A percentile compares a stretch with the other conserved stretches of the same genome.
Conservation (phyloP, 2,113 vertebrate species). For the Protobothrops flavoviridis region DNA sequence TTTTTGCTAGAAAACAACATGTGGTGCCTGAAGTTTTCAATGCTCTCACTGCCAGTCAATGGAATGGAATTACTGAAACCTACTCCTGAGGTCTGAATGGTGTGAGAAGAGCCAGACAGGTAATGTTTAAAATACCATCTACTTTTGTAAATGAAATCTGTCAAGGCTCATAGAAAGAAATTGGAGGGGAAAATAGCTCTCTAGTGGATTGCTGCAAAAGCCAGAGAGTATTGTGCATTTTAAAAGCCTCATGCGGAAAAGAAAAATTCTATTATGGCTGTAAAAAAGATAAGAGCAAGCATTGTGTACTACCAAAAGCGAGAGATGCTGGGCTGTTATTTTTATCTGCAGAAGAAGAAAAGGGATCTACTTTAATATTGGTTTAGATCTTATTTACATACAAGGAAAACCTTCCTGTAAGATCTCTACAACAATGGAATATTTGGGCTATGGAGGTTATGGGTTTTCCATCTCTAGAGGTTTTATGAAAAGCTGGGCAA, state of each 20-base stretch:
- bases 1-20: conserved; percentile 38
- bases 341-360: conserved; percentile 5
- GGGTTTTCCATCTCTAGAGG: background rate
- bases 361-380: conserved; percentile 6
- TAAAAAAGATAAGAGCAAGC: conserved; percentile 1
- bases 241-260: conserved; percentile 29
- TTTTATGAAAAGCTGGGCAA: background rate
- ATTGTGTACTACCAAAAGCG: background rate
- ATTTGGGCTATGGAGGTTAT: background rate
- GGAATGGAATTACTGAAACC: conserved; percentile 45
- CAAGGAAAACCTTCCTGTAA: background rate
- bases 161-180: conserved; percentile 44
- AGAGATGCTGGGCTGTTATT: background rate
- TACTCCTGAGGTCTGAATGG: background rate
- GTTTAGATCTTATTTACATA: background rate
- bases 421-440: background rate
- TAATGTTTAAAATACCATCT: conserved; percentile 39
- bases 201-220: background rate
- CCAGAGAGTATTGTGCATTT: conserved; percentile 16
- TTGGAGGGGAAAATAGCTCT: conserved; percentile 35
- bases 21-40: conserved; percentile 34
- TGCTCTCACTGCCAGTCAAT: conserved; percentile 44
- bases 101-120: background rate
- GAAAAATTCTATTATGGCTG: conserved; percentile 26
- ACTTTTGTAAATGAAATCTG: conserved; percentile 39